A percentile compares a stretch with the other conserved stretches of the same genome.
Evolutionary conservation across 2,888 invertebrate genomes (phyloP).

Genomic region (Drosophila aldrichi): DNA sequence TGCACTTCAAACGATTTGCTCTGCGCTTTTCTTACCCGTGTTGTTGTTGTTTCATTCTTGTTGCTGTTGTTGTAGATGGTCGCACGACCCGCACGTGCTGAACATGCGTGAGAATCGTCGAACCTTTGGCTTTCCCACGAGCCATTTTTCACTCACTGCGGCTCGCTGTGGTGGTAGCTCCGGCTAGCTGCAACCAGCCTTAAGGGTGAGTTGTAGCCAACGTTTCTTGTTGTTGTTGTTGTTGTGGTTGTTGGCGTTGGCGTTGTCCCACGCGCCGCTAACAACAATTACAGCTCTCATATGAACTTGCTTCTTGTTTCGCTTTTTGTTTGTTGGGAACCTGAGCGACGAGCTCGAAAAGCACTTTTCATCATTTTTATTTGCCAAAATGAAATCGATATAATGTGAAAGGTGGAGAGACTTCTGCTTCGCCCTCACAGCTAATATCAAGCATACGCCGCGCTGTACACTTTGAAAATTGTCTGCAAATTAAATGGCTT

Average conservation of each 20-base stretch:
- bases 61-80: conserved; percentile 4
- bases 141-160: conserved; percentile 52
- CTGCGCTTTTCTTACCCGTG: conserved; percentile 27
- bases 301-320: conserved; percentile 4
- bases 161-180: conserved; percentile 22
- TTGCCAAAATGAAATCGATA: conserved; percentile 57
- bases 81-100: conserved; percentile 84
- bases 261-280: conserved; percentile 60
- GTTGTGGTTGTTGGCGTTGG: conserved; percentile 16
- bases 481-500: conserved; percentile 1
- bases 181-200: conserved; percentile 13
- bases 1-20: conserved; percentile 74
- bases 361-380: conserved; percentile 67
- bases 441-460: conserved; percentile 40
- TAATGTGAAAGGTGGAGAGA: neutral
- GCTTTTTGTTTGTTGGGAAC: conserved; percentile 33
- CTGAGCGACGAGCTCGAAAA: conserved; percentile 61
- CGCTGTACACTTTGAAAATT: conserved; percentile 3
- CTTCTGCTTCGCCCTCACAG: neutral
- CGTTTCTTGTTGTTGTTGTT: conserved; percentile 12
- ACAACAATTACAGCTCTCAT: conserved; percentile 3
- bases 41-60: neutral
- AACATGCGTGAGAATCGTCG: conserved; percentile 85
- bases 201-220: conserved; percentile 49
- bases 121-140: conserved; percentile 84